phyloP scores from a whole-genome alignment of 2,797 vertebrate genomes.

The Apogon hyalosoma region DNA sequence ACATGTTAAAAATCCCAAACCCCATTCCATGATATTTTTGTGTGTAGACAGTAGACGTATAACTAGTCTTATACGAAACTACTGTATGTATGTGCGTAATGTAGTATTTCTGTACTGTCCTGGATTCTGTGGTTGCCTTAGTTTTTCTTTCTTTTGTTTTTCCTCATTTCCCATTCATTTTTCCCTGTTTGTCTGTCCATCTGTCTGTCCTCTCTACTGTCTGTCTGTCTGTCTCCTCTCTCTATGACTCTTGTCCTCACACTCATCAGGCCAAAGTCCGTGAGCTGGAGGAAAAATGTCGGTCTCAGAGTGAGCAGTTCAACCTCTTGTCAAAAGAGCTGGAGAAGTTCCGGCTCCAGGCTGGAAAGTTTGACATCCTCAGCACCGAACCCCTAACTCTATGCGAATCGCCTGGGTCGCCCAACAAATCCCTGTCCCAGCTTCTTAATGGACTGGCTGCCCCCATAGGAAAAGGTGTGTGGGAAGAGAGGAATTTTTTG shows the following conservation, averaged over 20 bases:
- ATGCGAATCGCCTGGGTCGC: conserved; percentile 83
- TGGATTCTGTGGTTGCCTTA: conserved; percentile 29
- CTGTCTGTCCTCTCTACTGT: conserved; percentile 9
- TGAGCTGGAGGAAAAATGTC: conserved; percentile 97
- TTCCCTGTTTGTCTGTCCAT: conserved; percentile 7
- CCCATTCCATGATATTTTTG: conserved; percentile 39
- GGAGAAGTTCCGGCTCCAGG: conserved; percentile 92
- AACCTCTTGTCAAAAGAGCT: conserved; percentile 95
- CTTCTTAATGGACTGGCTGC: conserved; percentile 93
- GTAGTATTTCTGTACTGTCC: conserved; percentile 26
- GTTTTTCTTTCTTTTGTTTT: conserved; percentile 25
- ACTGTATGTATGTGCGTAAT: conserved; percentile 26
- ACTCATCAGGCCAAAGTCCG: conserved; percentile 92
- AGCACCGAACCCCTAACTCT: conserved; percentile 80
- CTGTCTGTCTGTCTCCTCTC: background rate
- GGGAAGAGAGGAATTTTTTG: too few relatives aligned
- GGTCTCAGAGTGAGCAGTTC: conserved; percentile 96
- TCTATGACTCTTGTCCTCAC: conserved; percentile 40
- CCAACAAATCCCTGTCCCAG: conserved; percentile 89
- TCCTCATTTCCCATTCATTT: conserved; percentile 11
- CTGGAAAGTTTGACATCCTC: conserved; percentile 92
- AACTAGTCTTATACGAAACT: conserved; percentile 25
- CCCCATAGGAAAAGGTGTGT: conserved; percentile 90
- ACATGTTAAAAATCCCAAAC: conserved; percentile 30
- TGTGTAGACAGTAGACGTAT: conserved; percentile 44